These are phyloP conservation scores for Notolabrus celidotus DNA, from an alignment of 2,797 vertebrate species.

Conservation along the genomic window DNA sequence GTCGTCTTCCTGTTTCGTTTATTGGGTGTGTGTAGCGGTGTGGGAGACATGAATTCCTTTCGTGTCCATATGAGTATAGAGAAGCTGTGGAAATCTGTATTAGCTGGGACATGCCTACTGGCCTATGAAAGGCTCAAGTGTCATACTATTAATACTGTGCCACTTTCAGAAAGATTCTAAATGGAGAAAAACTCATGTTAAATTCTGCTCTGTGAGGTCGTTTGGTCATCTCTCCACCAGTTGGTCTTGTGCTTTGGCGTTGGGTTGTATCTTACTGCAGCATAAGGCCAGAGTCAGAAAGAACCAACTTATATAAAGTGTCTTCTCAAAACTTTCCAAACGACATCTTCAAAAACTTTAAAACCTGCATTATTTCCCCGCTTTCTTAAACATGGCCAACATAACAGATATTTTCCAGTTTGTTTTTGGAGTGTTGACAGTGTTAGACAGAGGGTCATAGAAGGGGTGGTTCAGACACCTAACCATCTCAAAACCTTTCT, in stretches of 20 bases:
- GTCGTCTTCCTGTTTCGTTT: slow-evolving; percentile 57
- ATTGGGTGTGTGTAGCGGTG: slow-evolving; percentile 28
- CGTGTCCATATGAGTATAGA: slow-evolving; percentile 45
- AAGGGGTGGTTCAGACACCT: too few relatives aligned
- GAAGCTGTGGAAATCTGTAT: slow-evolving; percentile 47
- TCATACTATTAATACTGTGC: slow-evolving; percentile 31
- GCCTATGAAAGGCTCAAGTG: slow-evolving; percentile 37
- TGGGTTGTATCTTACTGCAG: background rate
- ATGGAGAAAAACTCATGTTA: slow-evolving; percentile 20
- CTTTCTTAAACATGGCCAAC: too few relatives aligned
- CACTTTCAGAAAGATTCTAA: slow-evolving; percentile 39
- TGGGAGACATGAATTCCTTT: slow-evolving; percentile 44
- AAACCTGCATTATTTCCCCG: too few relatives aligned
- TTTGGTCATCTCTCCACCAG: slow-evolving; percentile 17
- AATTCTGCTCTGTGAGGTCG: slow-evolving; percentile 3
- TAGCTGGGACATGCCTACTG: slow-evolving; percentile 32
- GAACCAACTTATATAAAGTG: background rate
- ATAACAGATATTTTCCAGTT: too few relatives aligned
- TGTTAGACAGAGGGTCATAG: too few relatives aligned
- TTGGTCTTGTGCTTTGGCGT: background rate
- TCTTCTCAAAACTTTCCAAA: too few relatives aligned
- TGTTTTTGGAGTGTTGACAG: too few relatives aligned
- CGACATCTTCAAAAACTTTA: too few relatives aligned
- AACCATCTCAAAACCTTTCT: too few relatives aligned
- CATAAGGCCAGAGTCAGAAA: background rate